These are phyloP conservation scores for Hylyphantes graminicola DNA, from an alignment of 1,140 invertebrate species.

Conservation along the genomic window DNA sequence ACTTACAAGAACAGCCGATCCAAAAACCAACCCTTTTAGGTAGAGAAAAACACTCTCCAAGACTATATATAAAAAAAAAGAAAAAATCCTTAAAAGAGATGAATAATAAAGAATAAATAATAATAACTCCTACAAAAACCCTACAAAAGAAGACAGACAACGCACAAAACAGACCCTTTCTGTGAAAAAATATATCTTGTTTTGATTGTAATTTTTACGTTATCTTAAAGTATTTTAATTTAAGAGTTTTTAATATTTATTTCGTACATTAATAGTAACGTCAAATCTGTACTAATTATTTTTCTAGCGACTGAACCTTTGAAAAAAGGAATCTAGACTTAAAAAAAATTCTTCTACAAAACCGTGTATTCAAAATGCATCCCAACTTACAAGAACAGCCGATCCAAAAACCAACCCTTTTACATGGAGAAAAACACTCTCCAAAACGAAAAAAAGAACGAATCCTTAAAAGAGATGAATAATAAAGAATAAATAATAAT, in stretches of 20 bases:
- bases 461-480: conserved; percentile 7
- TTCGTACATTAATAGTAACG: too few relatives aligned
- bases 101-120: conserved; percentile 1
- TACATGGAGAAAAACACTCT: conserved; percentile 11
- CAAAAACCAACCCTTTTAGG: not conserved
- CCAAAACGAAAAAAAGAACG: not conserved
- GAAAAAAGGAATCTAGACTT: too few relatives aligned
- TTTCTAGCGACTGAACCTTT: too few relatives aligned
- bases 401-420: not conserved
- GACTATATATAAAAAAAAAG: not conserved
- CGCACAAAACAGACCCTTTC: not conserved
- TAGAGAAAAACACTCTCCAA: conserved; percentile 9
- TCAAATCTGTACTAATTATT: too few relatives aligned
- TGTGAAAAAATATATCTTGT: not conserved
- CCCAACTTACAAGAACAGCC: not conserved
- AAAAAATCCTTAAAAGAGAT: conserved; percentile 1
- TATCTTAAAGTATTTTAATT: too few relatives aligned
- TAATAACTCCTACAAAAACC: conserved; percentile 1
- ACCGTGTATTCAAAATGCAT: too few relatives aligned
- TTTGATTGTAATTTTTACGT: too few relatives aligned
- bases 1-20: not conserved
- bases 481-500: conserved; percentile 5
- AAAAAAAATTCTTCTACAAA: too few relatives aligned
- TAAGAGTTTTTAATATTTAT: too few relatives aligned
- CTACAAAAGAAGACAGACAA: not conserved